Evolutionary conservation across 2,888 invertebrate species (phyloP), one percentile per base, ranked within the genome.

Genomic region (Phymatocera aterrima): DNA sequence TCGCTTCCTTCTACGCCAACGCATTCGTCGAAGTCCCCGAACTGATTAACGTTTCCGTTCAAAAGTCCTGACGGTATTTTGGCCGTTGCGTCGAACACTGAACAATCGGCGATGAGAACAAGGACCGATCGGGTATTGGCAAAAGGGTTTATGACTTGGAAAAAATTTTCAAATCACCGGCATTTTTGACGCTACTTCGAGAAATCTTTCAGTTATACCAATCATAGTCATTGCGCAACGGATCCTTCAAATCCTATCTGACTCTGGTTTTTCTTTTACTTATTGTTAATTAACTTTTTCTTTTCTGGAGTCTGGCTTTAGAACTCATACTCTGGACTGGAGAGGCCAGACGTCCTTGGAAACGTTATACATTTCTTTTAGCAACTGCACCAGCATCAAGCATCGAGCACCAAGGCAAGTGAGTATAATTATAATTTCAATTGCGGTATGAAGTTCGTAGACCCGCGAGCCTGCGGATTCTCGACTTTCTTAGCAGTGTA

Each of bases 81-180:
- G 1, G 94, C 95, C 2, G 94, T 93, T n/a, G 95, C 93, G 87
- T 95, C 95, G 86, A 94, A 93, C 94, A 95, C 95, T 95, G 87
- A 79, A 89, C 87, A 34, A 60, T 2, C 21, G 31, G 21, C 31
- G 21, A 51, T 3, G 10, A 64, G 21, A 64, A 18, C 61, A 37
- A 10, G 1, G 12, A 6, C 6, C 43, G 43, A 37, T 64, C 18
- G 12, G 18, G 1, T n/a, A n/a, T 28, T 28, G 28, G 28, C 12
- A 57, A 57, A 57, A 28, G 4, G 15, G 28, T 64, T 64, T 37
- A 37, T 37, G 34, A 24, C 12, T 57, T n/a, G n/a, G n/a, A n/a
- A n/a, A n/a, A n/a, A n/a, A n/a, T n/a, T n/a, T n/a, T n/a, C n/a
- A n/a, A n/a, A n/a, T n/a, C n/a, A n/a, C n/a, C n/a, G n/a, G n/a